Evolutionary conservation across 2,113 vertebrate species (phyloP).

Genomic region (Lagopus muta): DNA sequence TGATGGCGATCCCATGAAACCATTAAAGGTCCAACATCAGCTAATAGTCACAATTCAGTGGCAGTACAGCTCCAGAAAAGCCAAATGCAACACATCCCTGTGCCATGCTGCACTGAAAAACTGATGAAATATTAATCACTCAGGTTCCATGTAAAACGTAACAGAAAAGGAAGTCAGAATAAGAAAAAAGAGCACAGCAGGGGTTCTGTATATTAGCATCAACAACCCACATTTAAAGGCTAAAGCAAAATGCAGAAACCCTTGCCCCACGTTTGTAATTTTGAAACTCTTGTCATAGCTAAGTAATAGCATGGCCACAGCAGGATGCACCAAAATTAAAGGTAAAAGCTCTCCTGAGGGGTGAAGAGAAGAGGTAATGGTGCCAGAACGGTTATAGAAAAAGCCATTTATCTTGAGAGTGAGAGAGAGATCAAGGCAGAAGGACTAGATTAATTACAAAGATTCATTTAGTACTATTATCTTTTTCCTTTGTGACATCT

Average conservation of each 20-base stretch:
- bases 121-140: conserved; percentile 79
- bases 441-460: not conserved
- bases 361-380: not conserved
- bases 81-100: conserved; percentile 28
- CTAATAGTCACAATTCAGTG: conserved; percentile 68
- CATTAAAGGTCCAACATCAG: conserved; percentile 32
- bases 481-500: not conserved
- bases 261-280: conserved; percentile 54
- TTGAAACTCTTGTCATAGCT: conserved; percentile 65
- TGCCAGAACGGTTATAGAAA: not conserved
- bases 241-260: conserved; percentile 56
- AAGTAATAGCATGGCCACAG: conserved; percentile 73
- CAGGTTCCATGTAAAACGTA: conserved; percentile 68
- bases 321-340: conserved; percentile 63
- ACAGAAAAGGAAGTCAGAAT: conserved; percentile 68
- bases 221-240: conserved; percentile 56
- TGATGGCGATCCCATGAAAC: conserved; percentile 51
- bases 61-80: conserved; percentile 45
- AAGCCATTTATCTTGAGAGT: conserved; percentile 2
- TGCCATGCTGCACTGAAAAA: conserved; percentile 63
- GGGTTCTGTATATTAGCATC: conserved; percentile 64
- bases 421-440: not conserved
- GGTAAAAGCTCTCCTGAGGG: conserved; percentile 53
- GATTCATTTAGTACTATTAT: not conserved
- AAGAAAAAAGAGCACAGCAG: conserved; percentile 44